Evolutionary conservation across 2,888 invertebrate species (phyloP).

Genomic region (Cantharis rustica): DNA sequence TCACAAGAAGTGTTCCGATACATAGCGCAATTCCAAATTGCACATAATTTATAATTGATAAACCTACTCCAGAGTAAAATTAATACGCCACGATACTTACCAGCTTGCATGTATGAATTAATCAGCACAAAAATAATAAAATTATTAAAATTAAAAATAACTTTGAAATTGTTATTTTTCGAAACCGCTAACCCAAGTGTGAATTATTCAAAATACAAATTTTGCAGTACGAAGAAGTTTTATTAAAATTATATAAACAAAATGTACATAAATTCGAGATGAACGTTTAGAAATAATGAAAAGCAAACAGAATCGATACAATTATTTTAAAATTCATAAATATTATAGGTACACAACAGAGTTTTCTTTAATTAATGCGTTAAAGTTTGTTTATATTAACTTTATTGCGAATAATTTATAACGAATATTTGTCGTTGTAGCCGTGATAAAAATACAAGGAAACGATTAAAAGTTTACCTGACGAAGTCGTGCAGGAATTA

Average conservation of each 20-base stretch:
- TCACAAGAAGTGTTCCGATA: background rate
- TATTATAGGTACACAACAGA: background rate
- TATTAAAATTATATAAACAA: background rate
- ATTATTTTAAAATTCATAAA: background rate
- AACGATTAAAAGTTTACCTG: constrained; percentile 54
- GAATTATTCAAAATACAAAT: background rate
- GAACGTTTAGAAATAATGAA: background rate
- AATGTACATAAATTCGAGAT: background rate
- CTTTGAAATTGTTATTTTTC: background rate
- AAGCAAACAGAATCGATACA: background rate
- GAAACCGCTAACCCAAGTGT: background rate
- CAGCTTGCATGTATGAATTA: background rate
- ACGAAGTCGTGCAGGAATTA: constrained; percentile 62
- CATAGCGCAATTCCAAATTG: background rate
- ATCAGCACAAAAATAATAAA: background rate
- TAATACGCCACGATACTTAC: background rate
- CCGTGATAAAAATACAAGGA: background rate
- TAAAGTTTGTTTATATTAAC: background rate
- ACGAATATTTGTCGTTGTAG: background rate
- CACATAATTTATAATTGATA: background rate
- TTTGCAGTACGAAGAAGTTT: background rate
- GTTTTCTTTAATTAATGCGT: background rate
- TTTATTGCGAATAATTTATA: background rate
- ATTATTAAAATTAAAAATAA: background rate
- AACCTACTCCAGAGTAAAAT: background rate